Percentiles rank a stretch among this genome's conserved stretches.
These are phyloP conservation scores for Tragopan temminckii DNA, from an alignment of 2,797 vertebrate genomes.

Conservation along the genomic window DNA sequence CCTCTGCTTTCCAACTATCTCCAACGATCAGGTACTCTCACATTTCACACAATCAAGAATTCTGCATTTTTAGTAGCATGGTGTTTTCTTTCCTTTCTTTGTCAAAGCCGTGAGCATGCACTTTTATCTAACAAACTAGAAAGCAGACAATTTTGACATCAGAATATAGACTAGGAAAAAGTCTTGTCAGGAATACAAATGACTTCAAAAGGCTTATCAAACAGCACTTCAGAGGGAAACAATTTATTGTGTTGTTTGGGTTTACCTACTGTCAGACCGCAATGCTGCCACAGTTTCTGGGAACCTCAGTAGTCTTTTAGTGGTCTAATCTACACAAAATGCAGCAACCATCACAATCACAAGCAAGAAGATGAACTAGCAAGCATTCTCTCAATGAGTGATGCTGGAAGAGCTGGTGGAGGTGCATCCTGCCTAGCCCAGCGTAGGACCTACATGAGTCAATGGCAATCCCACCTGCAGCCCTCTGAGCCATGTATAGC, in stretches of 20 bases:
- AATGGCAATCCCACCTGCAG: neutral
- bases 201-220: neutral
- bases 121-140: slow-evolving; percentile 5
- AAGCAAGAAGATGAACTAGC: neutral
- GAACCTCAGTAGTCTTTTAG: neutral
- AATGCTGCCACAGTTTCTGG: neutral
- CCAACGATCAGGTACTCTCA: neutral
- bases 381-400: neutral
- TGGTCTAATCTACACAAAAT: neutral
- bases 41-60: neutral
- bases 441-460: neutral
- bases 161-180: neutral
- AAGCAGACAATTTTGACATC: neutral
- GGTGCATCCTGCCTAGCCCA: neutral
- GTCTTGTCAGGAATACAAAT: neutral
- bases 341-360: neutral
- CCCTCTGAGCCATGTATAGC: neutral
- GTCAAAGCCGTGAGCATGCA: neutral
- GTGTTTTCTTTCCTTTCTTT: neutral
- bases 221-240: neutral
- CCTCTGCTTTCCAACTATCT: neutral
- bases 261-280: neutral
- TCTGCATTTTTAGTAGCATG: neutral
- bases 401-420: neutral
- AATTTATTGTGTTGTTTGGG: neutral